Evolutionary conservation across 2,888 invertebrate species (phyloP), one percentile per base, ranked within the genome.

Genomic region (Chymomyza amoena): DNA sequence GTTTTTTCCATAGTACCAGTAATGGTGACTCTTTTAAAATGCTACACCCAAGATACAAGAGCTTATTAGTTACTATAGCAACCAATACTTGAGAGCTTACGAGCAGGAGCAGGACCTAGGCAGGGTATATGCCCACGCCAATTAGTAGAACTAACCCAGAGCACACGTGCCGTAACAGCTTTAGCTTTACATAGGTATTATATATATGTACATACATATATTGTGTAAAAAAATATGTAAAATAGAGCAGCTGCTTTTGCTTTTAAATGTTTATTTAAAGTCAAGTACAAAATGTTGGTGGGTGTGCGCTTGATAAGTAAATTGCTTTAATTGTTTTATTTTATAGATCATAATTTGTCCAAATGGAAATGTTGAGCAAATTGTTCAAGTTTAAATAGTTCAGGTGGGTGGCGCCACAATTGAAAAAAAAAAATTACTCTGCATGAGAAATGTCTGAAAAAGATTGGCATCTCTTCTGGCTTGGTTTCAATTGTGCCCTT

Each of bases 321-420:
- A 45, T 45, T 45, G 13, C 39, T 13, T 36, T 45, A 45, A 45
- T 45, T 45, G 39, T 45, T 13, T 45, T 45, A 13, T 45, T 13
- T 45, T 45, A 45, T 45, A 45, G 39, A 45, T 45, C 39, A 45
- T 45, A 45, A 45, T 45, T 45, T 45, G 39, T 45, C 39, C 6
- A 13, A 45, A 13, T 45, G 13, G 6, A 45, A 45, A 13, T 13
- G 13, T 45, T 45, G 39, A 45, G 13, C 3, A 25, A 45, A 50
- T 62, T 62, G 15, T 28, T 51, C 32, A 16, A 62, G 52, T 66
- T 69, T 69, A 32, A 61, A 73, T 74, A 64, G 68, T 61, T 32
- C 32, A 32, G 1, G 32, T 32, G 32, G 5, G 32, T 32, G 6
- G 32, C 9, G 32, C 7, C 7, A 32, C 32, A 32, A 32, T 32